Evolutionary conservation across 2,113 vertebrate genomes (phyloP).

Genomic region (Diadophis punctatus): DNA sequence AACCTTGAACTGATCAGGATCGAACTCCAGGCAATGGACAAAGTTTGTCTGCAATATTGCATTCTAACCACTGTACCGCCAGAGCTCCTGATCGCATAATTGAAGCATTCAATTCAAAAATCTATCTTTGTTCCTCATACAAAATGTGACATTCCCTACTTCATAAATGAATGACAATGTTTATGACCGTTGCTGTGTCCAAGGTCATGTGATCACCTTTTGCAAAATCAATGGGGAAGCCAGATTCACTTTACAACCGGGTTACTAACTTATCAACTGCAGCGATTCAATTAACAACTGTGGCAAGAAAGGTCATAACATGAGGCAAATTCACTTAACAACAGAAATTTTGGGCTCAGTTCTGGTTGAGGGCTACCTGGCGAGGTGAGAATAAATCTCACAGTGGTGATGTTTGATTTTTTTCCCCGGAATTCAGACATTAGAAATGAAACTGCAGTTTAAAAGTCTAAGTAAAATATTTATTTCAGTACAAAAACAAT

Average conservation of each 20-base stretch:
- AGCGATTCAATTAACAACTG: neutral
- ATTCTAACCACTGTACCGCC: neutral
- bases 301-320: neutral
- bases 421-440: too few species aligned
- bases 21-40: neutral
- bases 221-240: neutral
- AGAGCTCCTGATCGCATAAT: neutral
- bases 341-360: neutral
- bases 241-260: neutral
- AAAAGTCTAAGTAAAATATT: too few species aligned
- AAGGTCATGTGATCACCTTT: neutral
- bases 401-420: too few species aligned
- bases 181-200: neutral
- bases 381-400: too few species aligned
- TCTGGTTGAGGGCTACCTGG: neutral
- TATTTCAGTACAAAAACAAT: too few species aligned
- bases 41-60: neutral
- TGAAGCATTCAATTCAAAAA: neutral
- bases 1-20: neutral
- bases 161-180: neutral
- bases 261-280: neutral
- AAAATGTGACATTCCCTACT: neutral
- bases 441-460: too few species aligned
- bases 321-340: neutral
- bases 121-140: neutral